Percentiles rank a stretch among this genome's conserved stretches.
Conservation (phyloP, 2,797 vertebrate genomes). For the Mus caroli region DNA sequence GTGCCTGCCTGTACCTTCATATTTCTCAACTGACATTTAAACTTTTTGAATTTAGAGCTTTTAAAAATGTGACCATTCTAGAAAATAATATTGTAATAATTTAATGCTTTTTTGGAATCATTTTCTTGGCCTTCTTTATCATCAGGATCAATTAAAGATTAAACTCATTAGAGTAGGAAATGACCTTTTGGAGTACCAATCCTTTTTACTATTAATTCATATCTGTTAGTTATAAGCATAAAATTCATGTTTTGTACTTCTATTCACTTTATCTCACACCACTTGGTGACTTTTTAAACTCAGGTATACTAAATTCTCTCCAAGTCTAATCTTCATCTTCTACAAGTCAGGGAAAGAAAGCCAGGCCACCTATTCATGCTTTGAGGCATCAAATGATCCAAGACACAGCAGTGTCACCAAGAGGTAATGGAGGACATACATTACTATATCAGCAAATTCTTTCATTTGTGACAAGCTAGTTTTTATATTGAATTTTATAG, state of each 20-base stretch:
- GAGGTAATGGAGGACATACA: neutral
- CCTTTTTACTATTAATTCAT: neutral
- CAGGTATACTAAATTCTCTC: neutral
- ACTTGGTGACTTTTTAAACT: neutral
- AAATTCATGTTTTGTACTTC: neutral
- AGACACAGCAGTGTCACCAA: neutral
- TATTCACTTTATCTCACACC: neutral
- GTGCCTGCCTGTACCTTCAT: neutral
- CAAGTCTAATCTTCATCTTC: neutral
- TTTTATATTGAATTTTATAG: neutral
- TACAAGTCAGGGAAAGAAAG: neutral
- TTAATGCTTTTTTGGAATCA: neutral
- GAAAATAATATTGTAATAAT: slow-evolving; percentile 25
- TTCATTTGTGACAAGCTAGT: neutral
- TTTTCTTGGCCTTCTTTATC: slow-evolving; percentile 9
- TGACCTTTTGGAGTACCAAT: neutral
- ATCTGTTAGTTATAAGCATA: neutral
- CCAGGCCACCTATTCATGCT: neutral
- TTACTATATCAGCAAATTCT: neutral
- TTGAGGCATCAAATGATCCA: neutral
- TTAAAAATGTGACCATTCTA: neutral
- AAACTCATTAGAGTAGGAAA: slow-evolving; percentile 26
- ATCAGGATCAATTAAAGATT: neutral
- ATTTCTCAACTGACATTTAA: neutral
- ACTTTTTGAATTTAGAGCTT: neutral